Evolutionary conservation across 1,140 invertebrate genomes (phyloP).

Genomic region (Spodoptera litura): DNA sequence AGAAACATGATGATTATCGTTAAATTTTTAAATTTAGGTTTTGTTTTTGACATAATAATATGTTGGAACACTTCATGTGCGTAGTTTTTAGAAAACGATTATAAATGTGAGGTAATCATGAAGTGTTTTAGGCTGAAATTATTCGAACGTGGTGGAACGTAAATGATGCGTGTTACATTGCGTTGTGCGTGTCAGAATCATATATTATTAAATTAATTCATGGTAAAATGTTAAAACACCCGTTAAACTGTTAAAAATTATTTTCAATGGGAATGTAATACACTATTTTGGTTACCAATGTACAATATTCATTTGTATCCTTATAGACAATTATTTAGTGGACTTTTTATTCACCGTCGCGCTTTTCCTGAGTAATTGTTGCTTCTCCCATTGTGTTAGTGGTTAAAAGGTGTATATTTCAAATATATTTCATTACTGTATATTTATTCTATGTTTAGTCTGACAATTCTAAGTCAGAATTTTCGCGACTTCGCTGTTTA

Average conservation of each 20-base stretch:
- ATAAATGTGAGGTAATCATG: neutral
- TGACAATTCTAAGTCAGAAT: neutral
- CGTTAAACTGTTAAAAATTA: neutral
- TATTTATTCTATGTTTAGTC: conserved; percentile 3
- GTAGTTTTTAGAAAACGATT: conserved; percentile 3
- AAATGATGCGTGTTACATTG: neutral
- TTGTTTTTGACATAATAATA: conserved; percentile 8
- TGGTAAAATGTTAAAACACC: neutral
- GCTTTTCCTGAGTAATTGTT: neutral
- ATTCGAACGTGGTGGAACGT: conserved; percentile 13
- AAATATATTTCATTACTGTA: neutral
- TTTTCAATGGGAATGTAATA: conserved; percentile 13
- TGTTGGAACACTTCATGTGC: neutral
- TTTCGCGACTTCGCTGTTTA: neutral
- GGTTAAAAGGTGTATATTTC: conserved; percentile 13
- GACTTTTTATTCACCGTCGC: too few relatives aligned
- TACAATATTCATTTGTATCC: conserved; percentile 4
- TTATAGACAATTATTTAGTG: too few relatives aligned
- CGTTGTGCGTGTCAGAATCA: conserved; percentile 9
- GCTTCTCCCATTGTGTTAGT: conserved; percentile 17
- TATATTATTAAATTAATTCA: conserved; percentile 7
- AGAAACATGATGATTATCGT: conserved; percentile 43
- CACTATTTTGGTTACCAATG: neutral
- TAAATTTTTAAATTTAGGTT: conserved; percentile 31
- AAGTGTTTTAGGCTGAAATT: conserved; percentile 13